Evolutionary conservation across 2,797 vertebrate genomes (phyloP).

Genomic region (Gastrophryne carolinensis): DNA sequence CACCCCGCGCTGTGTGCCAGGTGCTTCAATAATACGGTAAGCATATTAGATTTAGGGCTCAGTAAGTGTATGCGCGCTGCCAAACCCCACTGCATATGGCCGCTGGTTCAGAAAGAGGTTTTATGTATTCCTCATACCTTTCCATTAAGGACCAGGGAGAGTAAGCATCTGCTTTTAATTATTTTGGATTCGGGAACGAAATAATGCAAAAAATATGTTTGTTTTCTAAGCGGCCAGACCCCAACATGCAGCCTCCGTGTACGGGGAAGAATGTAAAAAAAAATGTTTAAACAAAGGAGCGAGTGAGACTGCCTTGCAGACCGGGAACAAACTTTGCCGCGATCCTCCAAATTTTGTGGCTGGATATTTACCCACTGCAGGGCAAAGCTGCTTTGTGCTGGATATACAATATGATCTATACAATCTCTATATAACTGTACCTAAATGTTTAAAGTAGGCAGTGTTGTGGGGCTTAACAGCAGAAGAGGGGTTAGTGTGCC

Average conservation of each 20-base stretch:
- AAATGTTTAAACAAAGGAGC: slow-evolving; percentile 63
- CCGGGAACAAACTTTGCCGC: slow-evolving; percentile 70
- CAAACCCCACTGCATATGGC: slow-evolving; percentile 37
- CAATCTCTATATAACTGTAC: too few species aligned
- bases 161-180: slow-evolving; percentile 78
- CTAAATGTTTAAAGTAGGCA: too few species aligned
- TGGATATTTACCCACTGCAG: slow-evolving; percentile 56
- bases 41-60: background rate
- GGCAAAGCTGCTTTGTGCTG: too few species aligned
- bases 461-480: too few species aligned
- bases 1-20: background rate
- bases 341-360: slow-evolving; percentile 76
- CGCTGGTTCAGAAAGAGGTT: slow-evolving; percentile 34
- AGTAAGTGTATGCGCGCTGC: slow-evolving; percentile 30
- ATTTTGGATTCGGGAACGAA: slow-evolving; percentile 68
- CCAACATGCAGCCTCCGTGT: slow-evolving; percentile 64
- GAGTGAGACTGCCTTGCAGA: slow-evolving; percentile 62
- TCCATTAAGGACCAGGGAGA: slow-evolving; percentile 47
- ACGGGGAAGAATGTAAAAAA: slow-evolving; percentile 71
- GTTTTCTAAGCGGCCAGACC: slow-evolving; percentile 72
- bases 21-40: slow-evolving; percentile 33
- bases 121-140: slow-evolving; percentile 60
- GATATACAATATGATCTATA: too few species aligned
- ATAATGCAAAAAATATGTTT: slow-evolving; percentile 79
- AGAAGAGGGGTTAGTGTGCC: too few species aligned